phyloP scores from a whole-genome alignment of 2,113 vertebrate genomes.

The Otocyon megalotis region DNA sequence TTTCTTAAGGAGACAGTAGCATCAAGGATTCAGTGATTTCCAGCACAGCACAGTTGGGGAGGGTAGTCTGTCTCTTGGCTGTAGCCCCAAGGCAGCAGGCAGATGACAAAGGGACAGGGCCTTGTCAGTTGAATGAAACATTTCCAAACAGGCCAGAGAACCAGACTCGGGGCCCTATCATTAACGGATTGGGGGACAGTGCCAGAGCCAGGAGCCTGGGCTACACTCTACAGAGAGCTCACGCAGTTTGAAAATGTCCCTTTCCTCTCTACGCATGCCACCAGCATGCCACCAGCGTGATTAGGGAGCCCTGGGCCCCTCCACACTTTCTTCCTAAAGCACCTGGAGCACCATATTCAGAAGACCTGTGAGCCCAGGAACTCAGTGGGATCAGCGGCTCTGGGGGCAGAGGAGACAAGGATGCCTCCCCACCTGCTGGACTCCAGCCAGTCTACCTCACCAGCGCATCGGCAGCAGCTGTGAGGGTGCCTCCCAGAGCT shows the following conservation, averaged over 20 bases:
- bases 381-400: not conserved
- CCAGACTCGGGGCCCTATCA: not conserved
- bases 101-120: not conserved
- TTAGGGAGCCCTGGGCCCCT: not conserved
- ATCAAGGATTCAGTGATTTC: constrained; percentile 43
- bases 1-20: constrained; percentile 78
- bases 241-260: not conserved
- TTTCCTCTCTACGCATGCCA: not conserved
- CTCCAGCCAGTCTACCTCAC: not conserved
- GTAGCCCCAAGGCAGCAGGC: not conserved
- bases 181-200: not conserved
- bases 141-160: not conserved
- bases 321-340: not conserved
- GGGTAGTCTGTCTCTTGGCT: not conserved
- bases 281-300: not conserved
- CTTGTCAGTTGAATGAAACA: not conserved
- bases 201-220: not conserved
- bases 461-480: not conserved
- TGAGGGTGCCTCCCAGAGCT: accelerated
- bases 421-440: not conserved
- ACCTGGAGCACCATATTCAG: not conserved
- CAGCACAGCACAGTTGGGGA: not conserved
- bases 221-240: not conserved
- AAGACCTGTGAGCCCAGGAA: not conserved
- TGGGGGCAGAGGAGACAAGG: not conserved